These are phyloP conservation scores for Glaucidium brasilianum DNA, from an alignment of 2,113 vertebrate species.

Conservation along the genomic window DNA sequence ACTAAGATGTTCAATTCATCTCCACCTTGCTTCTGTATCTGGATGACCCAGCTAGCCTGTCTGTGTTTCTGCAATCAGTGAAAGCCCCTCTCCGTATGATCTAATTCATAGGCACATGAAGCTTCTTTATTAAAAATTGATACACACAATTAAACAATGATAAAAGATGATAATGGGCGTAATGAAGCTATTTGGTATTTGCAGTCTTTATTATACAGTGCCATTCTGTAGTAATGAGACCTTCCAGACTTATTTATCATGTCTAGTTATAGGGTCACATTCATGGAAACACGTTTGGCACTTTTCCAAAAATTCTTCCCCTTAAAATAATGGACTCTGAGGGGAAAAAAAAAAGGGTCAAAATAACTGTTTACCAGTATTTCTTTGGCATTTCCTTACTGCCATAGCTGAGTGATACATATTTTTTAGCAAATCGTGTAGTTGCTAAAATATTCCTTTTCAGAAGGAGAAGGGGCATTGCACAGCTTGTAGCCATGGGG, in stretches of 20 bases:
- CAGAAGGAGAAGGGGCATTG: not conserved
- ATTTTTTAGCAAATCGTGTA: not conserved
- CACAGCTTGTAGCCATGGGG: not conserved
- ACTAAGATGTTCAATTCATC: not conserved
- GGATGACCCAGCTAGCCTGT: not conserved
- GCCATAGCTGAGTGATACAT: not conserved
- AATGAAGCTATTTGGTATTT: conserved; percentile 24
- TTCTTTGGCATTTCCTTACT: not conserved
- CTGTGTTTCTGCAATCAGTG: not conserved
- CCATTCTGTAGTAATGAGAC: not conserved
- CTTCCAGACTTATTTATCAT: not conserved
- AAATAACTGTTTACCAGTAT: not conserved
- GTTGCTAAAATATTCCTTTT: not conserved
- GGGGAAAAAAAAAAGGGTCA: not conserved
- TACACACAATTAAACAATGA: conserved; percentile 12
- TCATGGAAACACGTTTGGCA: not conserved
- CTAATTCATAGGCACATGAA: not conserved
- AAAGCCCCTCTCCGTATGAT: not conserved
- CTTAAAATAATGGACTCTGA: not conserved
- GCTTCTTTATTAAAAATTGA: conserved; percentile 42
- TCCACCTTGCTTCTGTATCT: not conserved
- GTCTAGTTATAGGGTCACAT: not conserved
- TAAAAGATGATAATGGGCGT: conserved; percentile 3
- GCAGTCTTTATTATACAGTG: not conserved
- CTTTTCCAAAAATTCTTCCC: not conserved